Evolutionary conservation across 2,797 vertebrate species (phyloP).

Genomic region (Taeniopygia guttata): DNA sequence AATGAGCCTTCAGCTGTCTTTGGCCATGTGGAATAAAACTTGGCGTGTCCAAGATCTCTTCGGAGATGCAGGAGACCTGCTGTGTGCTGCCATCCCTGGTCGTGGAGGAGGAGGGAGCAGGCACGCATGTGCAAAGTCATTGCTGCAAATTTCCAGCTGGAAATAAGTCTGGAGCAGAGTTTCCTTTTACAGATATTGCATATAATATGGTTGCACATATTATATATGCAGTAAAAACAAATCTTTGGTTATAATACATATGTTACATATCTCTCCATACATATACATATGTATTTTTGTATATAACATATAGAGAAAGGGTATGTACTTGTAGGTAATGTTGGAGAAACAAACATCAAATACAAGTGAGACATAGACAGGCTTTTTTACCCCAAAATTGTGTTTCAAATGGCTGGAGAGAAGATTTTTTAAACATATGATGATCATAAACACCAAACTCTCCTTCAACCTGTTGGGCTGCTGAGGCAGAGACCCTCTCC

Average conservation of each 20-base stretch:
- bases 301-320: background rate
- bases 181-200: background rate
- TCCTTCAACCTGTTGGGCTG: background rate
- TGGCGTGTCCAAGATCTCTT: background rate
- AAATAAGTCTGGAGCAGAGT: background rate
- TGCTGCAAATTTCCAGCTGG: background rate
- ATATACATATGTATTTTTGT: background rate
- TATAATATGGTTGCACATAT: background rate
- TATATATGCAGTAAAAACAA: background rate
- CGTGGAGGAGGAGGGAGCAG: background rate
- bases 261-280: background rate
- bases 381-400: background rate
- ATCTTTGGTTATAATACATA: background rate
- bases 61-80: background rate
- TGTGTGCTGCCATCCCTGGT: background rate
- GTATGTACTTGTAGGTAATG: background rate
- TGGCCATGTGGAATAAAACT: background rate
- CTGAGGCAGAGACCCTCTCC: background rate
- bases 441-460: background rate
- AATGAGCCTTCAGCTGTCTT: constrained; percentile 7
- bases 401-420: background rate
- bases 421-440: background rate
- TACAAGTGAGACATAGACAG: background rate
- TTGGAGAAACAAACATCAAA: background rate
- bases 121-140: background rate